Evolutionary conservation across 2,113 vertebrate genomes (phyloP).

Genomic region (Xiphias gladius): DNA sequence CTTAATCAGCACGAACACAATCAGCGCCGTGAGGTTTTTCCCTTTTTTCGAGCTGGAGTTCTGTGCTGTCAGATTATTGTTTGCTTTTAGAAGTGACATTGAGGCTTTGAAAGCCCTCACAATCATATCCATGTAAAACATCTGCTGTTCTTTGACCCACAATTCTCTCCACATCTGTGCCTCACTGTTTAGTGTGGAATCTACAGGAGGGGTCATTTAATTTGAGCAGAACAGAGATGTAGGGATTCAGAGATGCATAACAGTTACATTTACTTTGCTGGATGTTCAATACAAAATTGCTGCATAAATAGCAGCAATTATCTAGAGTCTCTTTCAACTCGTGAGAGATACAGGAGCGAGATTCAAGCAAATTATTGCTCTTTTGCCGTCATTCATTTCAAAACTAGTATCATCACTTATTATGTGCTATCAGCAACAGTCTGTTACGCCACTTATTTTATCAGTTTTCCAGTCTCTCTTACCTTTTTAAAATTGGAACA

Average conservation of each 20-base stretch:
- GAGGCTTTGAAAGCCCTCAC: background rate
- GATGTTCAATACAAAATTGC: constrained; percentile 12
- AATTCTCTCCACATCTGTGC: background rate
- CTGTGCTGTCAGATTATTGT: background rate
- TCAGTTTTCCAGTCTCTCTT: background rate
- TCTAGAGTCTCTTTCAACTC: background rate
- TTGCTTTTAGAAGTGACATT: constrained; percentile 19
- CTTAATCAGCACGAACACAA: constrained; percentile 32
- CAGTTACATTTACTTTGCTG: background rate
- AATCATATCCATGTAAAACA: background rate
- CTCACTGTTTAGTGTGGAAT: background rate
- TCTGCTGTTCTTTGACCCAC: background rate
- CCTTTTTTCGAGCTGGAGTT: background rate
- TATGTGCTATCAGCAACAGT: background rate
- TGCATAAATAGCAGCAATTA: constrained; percentile 13
- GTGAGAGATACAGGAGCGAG: background rate
- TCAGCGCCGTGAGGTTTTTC: background rate
- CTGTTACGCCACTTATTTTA: background rate
- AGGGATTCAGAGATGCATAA: too few relatives aligned
- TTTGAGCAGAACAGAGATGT: background rate
- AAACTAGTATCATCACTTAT: constrained; percentile 11
- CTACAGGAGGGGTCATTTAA: background rate
- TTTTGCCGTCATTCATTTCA: background rate
- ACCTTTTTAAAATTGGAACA: background rate
- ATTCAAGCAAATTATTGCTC: background rate